A percentile compares a stretch with the other conserved stretches of the same genome.
Conservation (phyloP, 1,140 invertebrate species). For the Euwallacea similis region DNA sequence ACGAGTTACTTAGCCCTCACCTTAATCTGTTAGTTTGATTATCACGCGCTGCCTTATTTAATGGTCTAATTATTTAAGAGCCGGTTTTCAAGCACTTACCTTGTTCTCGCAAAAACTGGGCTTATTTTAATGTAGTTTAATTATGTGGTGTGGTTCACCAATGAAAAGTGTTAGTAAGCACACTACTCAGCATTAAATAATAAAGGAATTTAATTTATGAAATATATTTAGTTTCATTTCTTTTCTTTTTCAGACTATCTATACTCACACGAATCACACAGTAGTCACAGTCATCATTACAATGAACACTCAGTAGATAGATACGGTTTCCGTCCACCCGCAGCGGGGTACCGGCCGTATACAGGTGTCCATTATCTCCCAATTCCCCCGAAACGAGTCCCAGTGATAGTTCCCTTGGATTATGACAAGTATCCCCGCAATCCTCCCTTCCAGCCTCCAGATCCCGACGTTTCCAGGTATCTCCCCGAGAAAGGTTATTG, state of each 20-base stretch:
- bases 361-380: constrained; percentile 38
- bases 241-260: constrained; percentile 46
- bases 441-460: constrained; percentile 3
- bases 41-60: neutral
- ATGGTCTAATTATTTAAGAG: too few species aligned
- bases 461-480: neutral
- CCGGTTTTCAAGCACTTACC: too few species aligned
- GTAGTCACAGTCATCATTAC: constrained; percentile 39
- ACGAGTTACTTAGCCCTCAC: constrained; percentile 1
- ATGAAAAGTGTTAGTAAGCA: too few species aligned
- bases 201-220: too few species aligned
- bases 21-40: neutral
- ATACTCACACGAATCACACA: constrained; percentile 42
- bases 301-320: constrained; percentile 39
- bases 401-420: constrained; percentile 26
- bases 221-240: constrained; percentile 27
- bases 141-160: too few species aligned
- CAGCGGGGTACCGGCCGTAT: constrained; percentile 16
- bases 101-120: neutral
- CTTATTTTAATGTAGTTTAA: too few species aligned
- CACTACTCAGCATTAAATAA: too few species aligned
- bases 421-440: constrained; percentile 19
- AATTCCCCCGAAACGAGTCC: constrained; percentile 13
- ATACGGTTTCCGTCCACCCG: constrained; percentile 27
- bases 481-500: constrained; percentile 21